Percentiles rank a stretch among this genome's conserved stretches.
phyloP scores from a whole-genome alignment of 2,888 invertebrate species.

The Parnassius apollo region DNA sequence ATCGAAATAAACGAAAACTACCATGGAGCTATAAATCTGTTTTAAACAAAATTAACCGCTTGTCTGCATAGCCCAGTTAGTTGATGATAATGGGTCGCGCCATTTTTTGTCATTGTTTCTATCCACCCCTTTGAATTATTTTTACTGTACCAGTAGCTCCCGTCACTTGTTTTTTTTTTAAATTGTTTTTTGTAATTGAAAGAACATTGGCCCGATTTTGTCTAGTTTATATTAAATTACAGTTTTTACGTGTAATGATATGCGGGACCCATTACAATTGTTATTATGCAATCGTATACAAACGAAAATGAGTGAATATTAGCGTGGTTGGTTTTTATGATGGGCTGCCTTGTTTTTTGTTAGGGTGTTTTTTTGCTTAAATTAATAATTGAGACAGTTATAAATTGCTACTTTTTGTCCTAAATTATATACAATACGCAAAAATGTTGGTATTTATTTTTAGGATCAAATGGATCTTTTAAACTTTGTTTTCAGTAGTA shows the following conservation, averaged over 20 bases:
- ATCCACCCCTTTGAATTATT: constrained; percentile 61
- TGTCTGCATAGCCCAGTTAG: constrained; percentile 67
- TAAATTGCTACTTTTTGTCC: constrained; percentile 16
- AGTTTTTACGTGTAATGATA: constrained; percentile 75
- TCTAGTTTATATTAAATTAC: constrained; percentile 81
- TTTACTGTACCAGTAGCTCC: constrained; percentile 50
- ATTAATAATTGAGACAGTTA: constrained; percentile 28
- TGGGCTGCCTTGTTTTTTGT: constrained; percentile 39
- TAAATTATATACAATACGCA: constrained; percentile 3
- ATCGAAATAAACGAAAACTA: constrained; percentile 6
- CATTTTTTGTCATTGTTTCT: constrained; percentile 69
- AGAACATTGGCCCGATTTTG: constrained; percentile 69
- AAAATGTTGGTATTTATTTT: neutral
- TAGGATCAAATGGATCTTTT: too few species aligned
- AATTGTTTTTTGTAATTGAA: constrained; percentile 43
- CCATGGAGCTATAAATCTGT: constrained; percentile 57
- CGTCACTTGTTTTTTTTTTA: constrained; percentile 55
- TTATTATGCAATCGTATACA: constrained; percentile 62
- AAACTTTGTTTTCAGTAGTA: too few species aligned
- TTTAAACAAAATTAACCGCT: constrained; percentile 71
- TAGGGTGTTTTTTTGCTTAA: constrained; percentile 31
- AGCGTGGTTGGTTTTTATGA: constrained; percentile 48
- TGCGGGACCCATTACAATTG: constrained; percentile 66
- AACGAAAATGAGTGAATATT: constrained; percentile 69
- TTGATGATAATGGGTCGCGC: constrained; percentile 55